Conservation (phyloP, 1,140 invertebrate genomes). For the Polypedilum vanderplanki region DNA sequence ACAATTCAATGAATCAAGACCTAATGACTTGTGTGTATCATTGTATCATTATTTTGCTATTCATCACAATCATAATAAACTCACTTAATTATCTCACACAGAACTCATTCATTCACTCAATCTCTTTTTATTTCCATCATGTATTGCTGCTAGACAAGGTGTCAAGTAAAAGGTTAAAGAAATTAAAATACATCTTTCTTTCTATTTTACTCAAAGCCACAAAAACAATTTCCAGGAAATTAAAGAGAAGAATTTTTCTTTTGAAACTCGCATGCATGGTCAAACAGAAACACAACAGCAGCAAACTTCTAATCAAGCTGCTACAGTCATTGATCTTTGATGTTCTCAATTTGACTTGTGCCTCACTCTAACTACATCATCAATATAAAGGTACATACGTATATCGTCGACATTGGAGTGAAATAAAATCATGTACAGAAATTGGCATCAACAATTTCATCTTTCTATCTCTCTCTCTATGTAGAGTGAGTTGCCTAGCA, state of each 20-base stretch:
- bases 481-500: not conserved
- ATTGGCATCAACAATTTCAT: not conserved
- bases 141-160: too few species aligned
- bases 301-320: not conserved
- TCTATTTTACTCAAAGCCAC: not conserved
- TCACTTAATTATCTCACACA: too few species aligned
- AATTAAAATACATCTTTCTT: constrained; percentile 2
- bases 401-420: too few species aligned
- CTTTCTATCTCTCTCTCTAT: not conserved
- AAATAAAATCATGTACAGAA: not conserved
- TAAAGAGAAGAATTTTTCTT: not conserved
- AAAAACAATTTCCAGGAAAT: not conserved
- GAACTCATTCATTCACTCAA: too few species aligned
- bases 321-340: constrained; percentile 22
- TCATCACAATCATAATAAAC: too few species aligned
- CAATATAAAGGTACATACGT: too few species aligned
- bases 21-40: too few species aligned
- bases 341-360: constrained; percentile 8
- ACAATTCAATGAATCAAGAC: too few species aligned
- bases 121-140: too few species aligned
- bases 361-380: not conserved
- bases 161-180: not conserved
- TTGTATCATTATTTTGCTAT: too few species aligned
- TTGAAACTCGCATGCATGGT: too few species aligned
- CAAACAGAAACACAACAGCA: not conserved